These are phyloP conservation scores for Eupithecia subumbrata DNA, from an alignment of 2,888 invertebrate genomes.

Conservation along the genomic window DNA sequence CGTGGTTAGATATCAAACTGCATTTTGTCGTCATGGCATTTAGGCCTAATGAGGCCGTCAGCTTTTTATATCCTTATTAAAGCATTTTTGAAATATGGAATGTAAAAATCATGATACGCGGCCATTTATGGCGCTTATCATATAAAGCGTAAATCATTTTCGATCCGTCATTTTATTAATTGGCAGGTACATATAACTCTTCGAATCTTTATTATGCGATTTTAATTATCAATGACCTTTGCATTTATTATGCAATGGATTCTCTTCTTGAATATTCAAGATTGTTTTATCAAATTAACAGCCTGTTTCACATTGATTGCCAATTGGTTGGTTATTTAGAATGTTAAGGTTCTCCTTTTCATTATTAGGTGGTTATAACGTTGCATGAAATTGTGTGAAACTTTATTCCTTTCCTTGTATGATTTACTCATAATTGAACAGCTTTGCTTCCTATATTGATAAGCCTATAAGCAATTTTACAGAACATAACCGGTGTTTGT, in stretches of 20 bases:
- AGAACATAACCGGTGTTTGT: slow-evolving; percentile 30
- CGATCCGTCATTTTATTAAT: slow-evolving; percentile 8
- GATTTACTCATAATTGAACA: slow-evolving; percentile 21
- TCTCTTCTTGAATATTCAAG: not conserved
- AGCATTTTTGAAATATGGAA: slow-evolving; percentile 36
- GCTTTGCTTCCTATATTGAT: slow-evolving; percentile 27
- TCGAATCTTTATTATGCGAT: slow-evolving; percentile 10
- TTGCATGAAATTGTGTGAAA: not conserved
- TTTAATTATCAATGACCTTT: slow-evolving; percentile 16
- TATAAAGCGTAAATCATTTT: slow-evolving; percentile 3
- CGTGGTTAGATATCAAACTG: slow-evolving; percentile 23
- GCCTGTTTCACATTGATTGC: not conserved
- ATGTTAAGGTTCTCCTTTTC: not conserved
- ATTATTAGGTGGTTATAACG: not conserved
- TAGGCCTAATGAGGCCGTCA: slow-evolving; percentile 36
- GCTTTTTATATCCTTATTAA: slow-evolving; percentile 33
- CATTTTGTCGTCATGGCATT: slow-evolving; percentile 36
- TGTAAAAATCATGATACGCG: slow-evolving; percentile 30
- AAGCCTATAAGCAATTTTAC: slow-evolving; percentile 23
- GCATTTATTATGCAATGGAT: slow-evolving; percentile 13
- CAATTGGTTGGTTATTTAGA: not conserved
- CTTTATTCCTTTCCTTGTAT: slow-evolving; percentile 1
- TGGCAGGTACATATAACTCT: slow-evolving; percentile 2
- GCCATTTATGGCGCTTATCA: slow-evolving; percentile 19
- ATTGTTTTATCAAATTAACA: slow-evolving; percentile 2